A percentile compares a stretch with the other conserved stretches of the same genome.
phyloP scores from a whole-genome alignment of 2,797 vertebrate genomes.

The Falco naumanni region DNA sequence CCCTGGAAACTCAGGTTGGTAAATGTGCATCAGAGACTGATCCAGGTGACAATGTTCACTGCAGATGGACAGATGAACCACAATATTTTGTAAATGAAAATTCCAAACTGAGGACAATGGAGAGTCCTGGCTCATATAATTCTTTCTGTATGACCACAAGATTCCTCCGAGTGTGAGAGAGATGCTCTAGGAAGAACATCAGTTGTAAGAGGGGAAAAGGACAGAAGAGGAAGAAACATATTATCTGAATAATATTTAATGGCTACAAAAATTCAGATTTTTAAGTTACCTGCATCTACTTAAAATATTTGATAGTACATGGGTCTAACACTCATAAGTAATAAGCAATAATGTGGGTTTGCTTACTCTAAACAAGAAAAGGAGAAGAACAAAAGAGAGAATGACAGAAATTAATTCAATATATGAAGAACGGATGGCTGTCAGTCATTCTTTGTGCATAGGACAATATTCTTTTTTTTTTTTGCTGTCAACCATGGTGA shows the following conservation, averaged over 20 bases:
- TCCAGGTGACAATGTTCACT: not conserved
- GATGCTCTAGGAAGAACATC: not conserved
- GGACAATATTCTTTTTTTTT: not conserved
- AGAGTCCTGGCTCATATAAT: conserved; percentile 47
- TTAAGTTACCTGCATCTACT: not conserved
- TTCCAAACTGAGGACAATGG: conserved; percentile 39
- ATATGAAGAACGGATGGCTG: not conserved
- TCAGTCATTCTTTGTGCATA: not conserved
- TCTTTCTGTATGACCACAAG: not conserved
- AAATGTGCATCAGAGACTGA: not conserved
- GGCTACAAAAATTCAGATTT: not conserved
- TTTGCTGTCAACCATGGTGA: not conserved
- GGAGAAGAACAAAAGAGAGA: conserved; percentile 1
- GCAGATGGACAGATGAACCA: conserved; percentile 19
- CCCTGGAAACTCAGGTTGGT: not conserved
- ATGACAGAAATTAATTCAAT: not conserved
- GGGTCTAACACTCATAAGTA: not conserved
- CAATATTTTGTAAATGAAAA: conserved; percentile 51
- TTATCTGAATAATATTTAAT: not conserved
- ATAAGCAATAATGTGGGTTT: not conserved
- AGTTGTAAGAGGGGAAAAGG: not conserved
- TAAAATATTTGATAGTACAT: not conserved
- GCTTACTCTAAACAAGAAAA: not conserved
- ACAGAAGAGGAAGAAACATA: not conserved
- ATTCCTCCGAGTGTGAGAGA: not conserved